phyloP scores from a whole-genome alignment of 1,140 invertebrate species.

The Drosophila aff. region DNA sequence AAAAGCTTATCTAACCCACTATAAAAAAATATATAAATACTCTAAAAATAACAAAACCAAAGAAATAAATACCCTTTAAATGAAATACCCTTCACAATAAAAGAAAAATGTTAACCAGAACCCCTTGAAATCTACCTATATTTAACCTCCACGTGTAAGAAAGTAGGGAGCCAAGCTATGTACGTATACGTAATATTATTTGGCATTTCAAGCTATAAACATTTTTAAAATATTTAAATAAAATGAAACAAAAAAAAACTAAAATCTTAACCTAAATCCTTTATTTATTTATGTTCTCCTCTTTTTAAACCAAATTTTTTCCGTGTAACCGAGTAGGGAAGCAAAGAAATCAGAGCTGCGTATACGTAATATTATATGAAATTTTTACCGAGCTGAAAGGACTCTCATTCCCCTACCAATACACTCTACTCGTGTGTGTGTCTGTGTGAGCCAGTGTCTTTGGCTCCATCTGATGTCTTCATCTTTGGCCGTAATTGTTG shows the following conservation, averaged over 20 bases:
- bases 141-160: too few relatives aligned
- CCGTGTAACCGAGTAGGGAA: not conserved
- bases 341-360: slow-evolving; percentile 71
- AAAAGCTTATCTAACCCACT: not conserved
- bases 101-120: too few relatives aligned
- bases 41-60: too few relatives aligned
- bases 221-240: too few relatives aligned
- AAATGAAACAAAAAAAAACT: too few relatives aligned
- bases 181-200: not conserved
- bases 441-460: slow-evolving; percentile 29
- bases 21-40: too few relatives aligned
- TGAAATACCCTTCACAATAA: too few relatives aligned
- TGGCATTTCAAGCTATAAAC: not conserved
- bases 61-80: too few relatives aligned
- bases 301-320: not conserved
- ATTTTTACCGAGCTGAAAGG: slow-evolving; percentile 50
- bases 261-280: not conserved
- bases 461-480: slow-evolving; percentile 71
- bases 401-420: slow-evolving; percentile 10
- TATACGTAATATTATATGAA: slow-evolving; percentile 76
- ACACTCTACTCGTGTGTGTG: slow-evolving; percentile 2
- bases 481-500: slow-evolving; percentile 81
- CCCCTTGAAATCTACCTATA: too few relatives aligned
- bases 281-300: too few relatives aligned
- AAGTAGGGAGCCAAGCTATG: too few relatives aligned